Conservation (phyloP, 2,797 vertebrate species). For the Phylloscopus collybita region DNA sequence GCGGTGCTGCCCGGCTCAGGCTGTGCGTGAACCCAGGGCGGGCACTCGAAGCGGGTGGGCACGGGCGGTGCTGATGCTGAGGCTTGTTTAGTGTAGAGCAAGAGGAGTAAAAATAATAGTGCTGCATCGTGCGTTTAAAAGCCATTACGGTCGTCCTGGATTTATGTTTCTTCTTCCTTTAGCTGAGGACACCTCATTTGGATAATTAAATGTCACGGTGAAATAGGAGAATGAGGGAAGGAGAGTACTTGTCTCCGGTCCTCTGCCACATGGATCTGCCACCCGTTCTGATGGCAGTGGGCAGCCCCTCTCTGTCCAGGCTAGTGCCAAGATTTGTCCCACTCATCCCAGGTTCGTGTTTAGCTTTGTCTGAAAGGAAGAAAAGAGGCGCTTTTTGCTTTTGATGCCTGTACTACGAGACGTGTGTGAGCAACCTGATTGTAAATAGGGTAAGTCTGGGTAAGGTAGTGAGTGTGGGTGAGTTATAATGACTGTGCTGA, state of each 20-base stretch:
- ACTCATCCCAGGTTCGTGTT: not conserved
- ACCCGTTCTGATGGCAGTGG: accelerated
- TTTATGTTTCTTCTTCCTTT: not conserved
- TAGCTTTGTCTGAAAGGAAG: not conserved
- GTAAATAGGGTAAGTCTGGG: not conserved
- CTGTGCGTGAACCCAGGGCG: not conserved
- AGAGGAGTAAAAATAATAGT: not conserved
- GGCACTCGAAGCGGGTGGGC: not conserved
- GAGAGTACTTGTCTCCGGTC: not conserved
- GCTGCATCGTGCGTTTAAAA: not conserved
- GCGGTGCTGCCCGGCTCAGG: not conserved
- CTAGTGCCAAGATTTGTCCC: not conserved
- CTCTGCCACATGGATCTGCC: not conserved
- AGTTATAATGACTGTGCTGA: not conserved
- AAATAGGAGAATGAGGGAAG: conserved; percentile 4
- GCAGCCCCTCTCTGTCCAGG: not conserved
- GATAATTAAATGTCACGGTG: conserved; percentile 9
- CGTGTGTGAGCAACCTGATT: not conserved
- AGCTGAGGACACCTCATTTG: not conserved
- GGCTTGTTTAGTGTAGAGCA: not conserved
- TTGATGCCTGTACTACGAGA: not conserved
- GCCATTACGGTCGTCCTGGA: not conserved
- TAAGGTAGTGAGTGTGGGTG: not conserved
- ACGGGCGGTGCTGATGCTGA: not conserved
- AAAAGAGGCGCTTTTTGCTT: not conserved